phyloP scores from a whole-genome alignment of 2,888 invertebrate species.

The Tyria jacobaeae region DNA sequence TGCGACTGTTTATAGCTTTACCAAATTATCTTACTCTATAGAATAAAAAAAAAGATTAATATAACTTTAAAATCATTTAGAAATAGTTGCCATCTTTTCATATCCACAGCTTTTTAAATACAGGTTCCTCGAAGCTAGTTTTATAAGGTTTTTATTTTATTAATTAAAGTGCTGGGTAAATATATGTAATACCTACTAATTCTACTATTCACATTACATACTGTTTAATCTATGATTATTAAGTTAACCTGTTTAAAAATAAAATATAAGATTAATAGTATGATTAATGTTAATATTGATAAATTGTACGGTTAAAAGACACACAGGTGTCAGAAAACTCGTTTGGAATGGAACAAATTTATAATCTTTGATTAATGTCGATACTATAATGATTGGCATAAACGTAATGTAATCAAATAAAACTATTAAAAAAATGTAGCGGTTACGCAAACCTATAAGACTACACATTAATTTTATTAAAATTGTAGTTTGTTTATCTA shows the following conservation, averaged over 20 bases:
- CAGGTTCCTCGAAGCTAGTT: too few relatives aligned
- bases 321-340: constrained; percentile 3
- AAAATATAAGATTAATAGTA: constrained; percentile 11
- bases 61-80: too few relatives aligned
- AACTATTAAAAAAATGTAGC: constrained; percentile 15
- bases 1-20: too few relatives aligned
- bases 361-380: constrained; percentile 35
- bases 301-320: constrained; percentile 9
- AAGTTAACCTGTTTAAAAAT: neutral
- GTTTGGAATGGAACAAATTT: constrained; percentile 6
- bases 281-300: constrained; percentile 10
- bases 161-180: too few relatives aligned
- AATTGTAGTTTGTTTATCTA: constrained; percentile 22
- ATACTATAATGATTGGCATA: constrained; percentile 24
- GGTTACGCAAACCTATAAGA: constrained; percentile 18
- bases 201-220: too few relatives aligned
- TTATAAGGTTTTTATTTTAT: too few relatives aligned
- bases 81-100: too few relatives aligned
- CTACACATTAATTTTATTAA: constrained; percentile 16
- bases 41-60: too few relatives aligned
- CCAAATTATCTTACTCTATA: too few relatives aligned
- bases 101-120: too few relatives aligned
- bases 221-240: too few relatives aligned
- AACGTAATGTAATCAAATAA: constrained; percentile 27
- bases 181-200: too few relatives aligned